A percentile compares a stretch with the other conserved stretches of the same genome.
Conservation (phyloP, 1,140 invertebrate genomes). For the Eurosta solidaginis region DNA sequence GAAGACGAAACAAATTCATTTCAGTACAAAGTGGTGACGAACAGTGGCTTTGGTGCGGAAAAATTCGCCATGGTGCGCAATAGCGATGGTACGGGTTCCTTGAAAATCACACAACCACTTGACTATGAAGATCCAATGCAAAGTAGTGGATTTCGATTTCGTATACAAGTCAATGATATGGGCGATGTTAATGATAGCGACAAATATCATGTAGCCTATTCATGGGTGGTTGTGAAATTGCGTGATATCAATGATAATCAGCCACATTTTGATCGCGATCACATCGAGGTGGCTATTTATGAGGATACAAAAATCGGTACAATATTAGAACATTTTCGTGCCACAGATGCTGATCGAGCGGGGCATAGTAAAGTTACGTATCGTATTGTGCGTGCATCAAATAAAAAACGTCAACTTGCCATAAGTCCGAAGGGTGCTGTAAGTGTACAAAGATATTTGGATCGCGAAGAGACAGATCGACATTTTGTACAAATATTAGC, state of each 20-base stretch:
- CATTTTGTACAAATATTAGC: conserved; percentile 68
- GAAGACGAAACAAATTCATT: conserved; percentile 69
- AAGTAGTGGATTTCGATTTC: conserved; percentile 66
- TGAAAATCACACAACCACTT: conserved; percentile 69
- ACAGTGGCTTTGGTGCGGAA: conserved; percentile 68
- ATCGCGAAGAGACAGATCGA: conserved; percentile 65
- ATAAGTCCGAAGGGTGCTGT: conserved; percentile 68
- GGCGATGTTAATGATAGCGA: conserved; percentile 64
- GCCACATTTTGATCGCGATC: conserved; percentile 66
- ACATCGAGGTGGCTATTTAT: conserved; percentile 67
- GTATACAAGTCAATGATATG: conserved; percentile 65
- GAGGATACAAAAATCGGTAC: conserved; percentile 69
- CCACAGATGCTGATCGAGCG: conserved; percentile 67
- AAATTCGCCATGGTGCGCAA: conserved; percentile 72
- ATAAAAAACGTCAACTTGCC: conserved; percentile 66
- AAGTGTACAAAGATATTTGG: conserved; percentile 64
- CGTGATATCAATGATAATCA: conserved; percentile 69
- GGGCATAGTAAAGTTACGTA: conserved; percentile 65
- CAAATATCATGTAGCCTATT: conserved; percentile 68
- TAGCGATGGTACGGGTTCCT: conserved; percentile 68
- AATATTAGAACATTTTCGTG: conserved; percentile 67
- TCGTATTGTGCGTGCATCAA: conserved; percentile 66
- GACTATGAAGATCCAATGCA: conserved; percentile 67
- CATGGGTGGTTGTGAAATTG: conserved; percentile 68
- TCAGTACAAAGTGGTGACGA: conserved; percentile 64